These are phyloP conservation scores for Andinoacara biseriatus DNA, from an alignment of 2,113 vertebrate species.

Conservation along the genomic window DNA sequence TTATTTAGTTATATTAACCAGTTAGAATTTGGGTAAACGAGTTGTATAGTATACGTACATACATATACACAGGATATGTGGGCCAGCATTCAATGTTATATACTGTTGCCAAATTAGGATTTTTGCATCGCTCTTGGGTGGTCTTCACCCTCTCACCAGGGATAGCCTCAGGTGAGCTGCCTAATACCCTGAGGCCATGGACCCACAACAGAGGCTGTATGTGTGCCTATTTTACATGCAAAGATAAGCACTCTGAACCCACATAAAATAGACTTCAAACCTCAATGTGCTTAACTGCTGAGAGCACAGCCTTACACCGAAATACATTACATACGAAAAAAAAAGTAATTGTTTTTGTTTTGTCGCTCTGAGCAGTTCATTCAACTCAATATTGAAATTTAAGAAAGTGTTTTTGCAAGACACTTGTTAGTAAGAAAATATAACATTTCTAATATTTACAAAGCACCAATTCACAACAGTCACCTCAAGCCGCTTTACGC, in stretches of 20 bases:
- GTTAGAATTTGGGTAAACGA: neutral
- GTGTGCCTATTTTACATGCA: constrained; percentile 40
- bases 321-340: neutral
- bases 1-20: neutral
- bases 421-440: neutral
- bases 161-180: constrained; percentile 47
- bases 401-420: neutral
- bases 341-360: neutral
- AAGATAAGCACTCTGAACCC: constrained; percentile 38
- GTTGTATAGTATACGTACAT: neutral
- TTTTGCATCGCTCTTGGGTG: neutral
- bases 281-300: neutral
- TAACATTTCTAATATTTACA: neutral
- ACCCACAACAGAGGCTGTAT: constrained; percentile 30
- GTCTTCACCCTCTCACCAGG: constrained; percentile 23
- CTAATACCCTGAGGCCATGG: constrained; percentile 39
- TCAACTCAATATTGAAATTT: neutral
- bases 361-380: constrained; percentile 2
- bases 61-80: neutral
- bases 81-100: neutral
- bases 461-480: neutral
- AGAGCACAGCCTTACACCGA: neutral
- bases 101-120: constrained; percentile 6
- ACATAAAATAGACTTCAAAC: constrained; percentile 34
- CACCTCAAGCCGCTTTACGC: neutral